Evolutionary conservation across 1,140 invertebrate species (phyloP).

Genomic region (Heliothis virescens): DNA sequence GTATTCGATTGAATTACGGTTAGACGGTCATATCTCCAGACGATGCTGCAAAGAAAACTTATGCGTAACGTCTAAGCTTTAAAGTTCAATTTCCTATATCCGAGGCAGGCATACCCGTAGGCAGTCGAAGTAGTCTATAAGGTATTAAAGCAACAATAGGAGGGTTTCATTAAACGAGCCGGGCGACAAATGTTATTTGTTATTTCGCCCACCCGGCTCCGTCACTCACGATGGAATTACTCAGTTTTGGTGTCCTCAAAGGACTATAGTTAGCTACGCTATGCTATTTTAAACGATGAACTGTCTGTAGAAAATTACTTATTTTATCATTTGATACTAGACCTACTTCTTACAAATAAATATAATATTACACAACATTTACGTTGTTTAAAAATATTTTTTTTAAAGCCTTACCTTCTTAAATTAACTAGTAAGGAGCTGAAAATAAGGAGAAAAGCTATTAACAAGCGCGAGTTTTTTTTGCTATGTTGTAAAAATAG

Average conservation of each 20-base stretch:
- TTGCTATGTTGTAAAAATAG: no score
- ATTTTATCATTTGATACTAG: no score
- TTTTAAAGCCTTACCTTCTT: no score
- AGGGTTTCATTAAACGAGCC: constrained; percentile 46
- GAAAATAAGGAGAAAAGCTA: no score
- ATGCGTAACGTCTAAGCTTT: background rate
- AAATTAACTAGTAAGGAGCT: no score
- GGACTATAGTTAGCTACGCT: constrained; percentile 24
- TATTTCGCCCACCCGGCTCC: constrained; percentile 18
- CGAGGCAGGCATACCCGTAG: background rate
- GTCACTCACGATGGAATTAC: constrained; percentile 46
- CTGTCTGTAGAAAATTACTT: background rate
- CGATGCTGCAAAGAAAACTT: background rate
- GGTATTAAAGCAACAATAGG: constrained; percentile 38
- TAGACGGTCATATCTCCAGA: background rate
- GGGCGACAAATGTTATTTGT: constrained; percentile 49
- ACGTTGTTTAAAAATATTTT: no score
- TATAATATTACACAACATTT: no score
- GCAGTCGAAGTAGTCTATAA: constrained; percentile 22
- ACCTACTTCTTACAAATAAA: no score
- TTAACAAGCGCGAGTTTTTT: no score
- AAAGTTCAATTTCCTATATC: background rate
- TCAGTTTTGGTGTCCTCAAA: background rate
- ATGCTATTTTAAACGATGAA: background rate
- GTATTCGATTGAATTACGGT: background rate